Evolutionary conservation across 64 coral and sea anemone species (phyloP), one percentile per base, ranked within the genome.

Genomic region (Actinia equina): DNA sequence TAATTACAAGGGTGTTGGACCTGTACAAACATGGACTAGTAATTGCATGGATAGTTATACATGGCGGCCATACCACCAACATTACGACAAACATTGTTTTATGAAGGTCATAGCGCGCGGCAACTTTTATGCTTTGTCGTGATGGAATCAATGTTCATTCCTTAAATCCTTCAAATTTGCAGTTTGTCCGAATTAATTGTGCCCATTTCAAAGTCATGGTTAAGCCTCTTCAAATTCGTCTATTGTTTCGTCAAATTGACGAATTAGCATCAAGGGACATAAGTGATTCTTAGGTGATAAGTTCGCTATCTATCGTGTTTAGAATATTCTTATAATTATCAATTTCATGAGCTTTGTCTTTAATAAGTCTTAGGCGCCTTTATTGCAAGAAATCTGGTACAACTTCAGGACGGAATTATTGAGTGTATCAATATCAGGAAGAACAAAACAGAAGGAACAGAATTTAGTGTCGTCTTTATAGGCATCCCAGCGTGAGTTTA

Each of bases 161-260:
- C 69, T 30, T 74, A 30, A 74, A 74, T 74, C 69, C 26, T 74
- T 74, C 23, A 74, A 74, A 74, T 74, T 74, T 74, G 12, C 27
- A 42, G 69, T 74, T 74, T 74, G 69, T 15, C 25, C 12, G 37
- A 14, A 65, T 74, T 74, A 74, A 74, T 74, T 74, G 69, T 12
- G 12, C 25, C 27, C 69, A 30, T 26, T 74, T 74, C 7, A 74
- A 74, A 41, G 1, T 27, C 10, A 74, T 74, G 37, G 26, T 74
- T 41, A 41, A 74, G 25, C 69, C 69, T 15, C 69, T 74, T 41
- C 26, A 74, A 74, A 74, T 17, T 71, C 17, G 20, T 25, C 23
- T 37, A 37, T 71, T 71, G 65, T 25, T 30, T 74, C 14, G 13
- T 30, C 69, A 74, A 74, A 74, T 74, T 74, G 69, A 74, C 23